Conservation (phyloP, 2,797 vertebrate species). For the Trematomus bernacchii region DNA sequence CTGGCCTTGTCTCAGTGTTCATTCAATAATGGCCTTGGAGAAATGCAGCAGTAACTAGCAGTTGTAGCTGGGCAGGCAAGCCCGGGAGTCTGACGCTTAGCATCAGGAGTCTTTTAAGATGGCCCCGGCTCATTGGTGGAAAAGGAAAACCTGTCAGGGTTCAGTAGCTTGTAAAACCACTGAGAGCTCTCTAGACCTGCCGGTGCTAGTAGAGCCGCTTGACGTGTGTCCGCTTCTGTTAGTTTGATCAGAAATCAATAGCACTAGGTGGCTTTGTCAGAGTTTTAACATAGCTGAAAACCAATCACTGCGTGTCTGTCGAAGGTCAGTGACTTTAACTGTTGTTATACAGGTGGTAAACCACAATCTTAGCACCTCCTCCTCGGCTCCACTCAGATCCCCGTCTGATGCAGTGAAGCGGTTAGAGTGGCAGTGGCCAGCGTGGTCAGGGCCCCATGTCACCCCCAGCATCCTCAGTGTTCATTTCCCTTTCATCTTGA, state of each 20-base stretch:
- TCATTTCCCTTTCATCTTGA: conserved; percentile 91
- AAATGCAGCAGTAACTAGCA: conserved; percentile 57
- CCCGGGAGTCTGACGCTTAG: conserved; percentile 39
- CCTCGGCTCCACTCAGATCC: conserved; percentile 59
- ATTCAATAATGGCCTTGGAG: conserved; percentile 78
- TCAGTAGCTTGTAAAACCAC: conserved; percentile 30
- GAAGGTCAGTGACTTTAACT: conserved; percentile 39
- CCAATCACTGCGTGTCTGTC: conserved; percentile 30
- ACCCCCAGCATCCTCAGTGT: conserved; percentile 83
- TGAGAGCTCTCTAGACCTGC: conserved; percentile 19
- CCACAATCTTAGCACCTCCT: conserved; percentile 57
- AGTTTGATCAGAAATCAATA: conserved; percentile 39
- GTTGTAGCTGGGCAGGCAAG: conserved; percentile 51
- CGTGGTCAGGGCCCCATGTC: conserved; percentile 82
- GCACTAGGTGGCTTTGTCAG: conserved; percentile 10
- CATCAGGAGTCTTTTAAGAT: conserved; percentile 56
- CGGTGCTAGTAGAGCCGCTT: background rate
- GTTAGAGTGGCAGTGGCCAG: conserved; percentile 70
- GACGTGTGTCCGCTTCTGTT: conserved; percentile 2
- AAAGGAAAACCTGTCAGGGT: conserved; percentile 52
- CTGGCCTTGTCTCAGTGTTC: conserved; percentile 77
- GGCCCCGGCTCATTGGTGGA: conserved; percentile 40
- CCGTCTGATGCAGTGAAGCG: conserved; percentile 75
- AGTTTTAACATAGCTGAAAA: conserved; percentile 28
- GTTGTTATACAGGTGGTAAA: conserved; percentile 69